Percentiles rank a stretch among this genome's conserved stretches.
Conservation (phyloP, 2,797 vertebrate species). For the Chiloscyllium punctatum region DNA sequence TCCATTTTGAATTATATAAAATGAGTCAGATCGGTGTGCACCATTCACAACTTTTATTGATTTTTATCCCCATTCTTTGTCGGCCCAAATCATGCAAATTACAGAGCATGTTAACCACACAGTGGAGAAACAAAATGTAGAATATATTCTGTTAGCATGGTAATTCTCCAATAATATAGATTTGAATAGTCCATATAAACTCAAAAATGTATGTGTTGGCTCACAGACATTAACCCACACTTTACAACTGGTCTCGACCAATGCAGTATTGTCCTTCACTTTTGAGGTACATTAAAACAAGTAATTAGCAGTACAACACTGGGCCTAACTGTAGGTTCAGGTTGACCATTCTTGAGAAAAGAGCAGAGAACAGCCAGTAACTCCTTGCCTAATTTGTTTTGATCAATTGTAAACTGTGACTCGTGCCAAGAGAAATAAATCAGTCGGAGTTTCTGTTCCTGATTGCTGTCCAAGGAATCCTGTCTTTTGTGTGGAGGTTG, state of each 20-base stretch:
- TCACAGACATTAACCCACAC: background rate
- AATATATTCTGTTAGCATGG: background rate
- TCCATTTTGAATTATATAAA: too few species aligned
- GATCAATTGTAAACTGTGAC: background rate
- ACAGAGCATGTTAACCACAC: background rate
- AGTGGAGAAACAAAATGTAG: background rate
- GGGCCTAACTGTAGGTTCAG: background rate
- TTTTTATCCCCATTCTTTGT: background rate
- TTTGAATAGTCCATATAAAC: background rate
- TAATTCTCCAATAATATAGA: background rate
- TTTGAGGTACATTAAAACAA: background rate
- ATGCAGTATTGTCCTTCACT: background rate
- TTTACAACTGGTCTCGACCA: background rate
- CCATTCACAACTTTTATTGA: too few species aligned
- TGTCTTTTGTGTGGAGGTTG: background rate
- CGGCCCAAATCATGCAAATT: background rate
- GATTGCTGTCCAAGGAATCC: background rate
- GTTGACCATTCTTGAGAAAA: background rate
- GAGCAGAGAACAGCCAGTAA: background rate
- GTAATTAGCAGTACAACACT: background rate
- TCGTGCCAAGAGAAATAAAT: background rate
- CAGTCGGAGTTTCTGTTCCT: background rate
- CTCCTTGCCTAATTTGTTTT: background rate
- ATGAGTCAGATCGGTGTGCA: too few species aligned
- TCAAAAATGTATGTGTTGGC: background rate